Evolutionary conservation across 2,888 invertebrate species (phyloP).

Genomic region (Sialis fuliginosa): DNA sequence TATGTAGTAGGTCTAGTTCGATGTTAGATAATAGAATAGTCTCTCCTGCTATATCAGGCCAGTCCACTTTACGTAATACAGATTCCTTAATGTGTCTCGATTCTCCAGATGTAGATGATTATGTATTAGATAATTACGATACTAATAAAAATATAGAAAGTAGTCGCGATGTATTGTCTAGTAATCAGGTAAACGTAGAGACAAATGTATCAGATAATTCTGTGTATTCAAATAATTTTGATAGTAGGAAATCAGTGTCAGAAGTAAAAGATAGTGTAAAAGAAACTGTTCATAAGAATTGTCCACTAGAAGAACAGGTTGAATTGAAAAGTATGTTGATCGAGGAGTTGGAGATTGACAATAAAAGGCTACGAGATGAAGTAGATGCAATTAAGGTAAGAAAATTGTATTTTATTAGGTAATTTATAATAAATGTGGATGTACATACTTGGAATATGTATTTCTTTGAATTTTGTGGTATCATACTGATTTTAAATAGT

Average conservation of each 20-base stretch:
- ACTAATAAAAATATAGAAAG: no score
- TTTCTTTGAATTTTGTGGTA: no score
- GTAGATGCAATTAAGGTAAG: slow-evolving; percentile 23
- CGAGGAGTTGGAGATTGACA: slow-evolving; percentile 18
- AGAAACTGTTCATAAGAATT: not conserved
- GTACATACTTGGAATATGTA: no score
- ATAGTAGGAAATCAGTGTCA: not conserved
- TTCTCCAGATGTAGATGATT: no score
- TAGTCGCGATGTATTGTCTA: no score
- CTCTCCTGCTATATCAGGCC: not conserved
- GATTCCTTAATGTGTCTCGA: not conserved
- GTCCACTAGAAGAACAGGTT: slow-evolving; percentile 2
- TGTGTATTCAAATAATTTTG: not conserved
- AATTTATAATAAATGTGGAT: not conserved
- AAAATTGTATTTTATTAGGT: not conserved
- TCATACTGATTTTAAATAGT: no score
- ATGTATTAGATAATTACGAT: no score
- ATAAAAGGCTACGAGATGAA: slow-evolving; percentile 20
- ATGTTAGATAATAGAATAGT: slow-evolving; percentile 10
- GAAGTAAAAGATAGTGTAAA: not conserved
- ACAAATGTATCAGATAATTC: not conserved
- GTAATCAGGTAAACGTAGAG: not conserved
- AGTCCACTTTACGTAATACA: not conserved
- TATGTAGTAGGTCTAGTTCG: slow-evolving; percentile 23
- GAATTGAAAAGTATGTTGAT: slow-evolving; percentile 1